These are phyloP conservation scores for Ammospiza nelsoni DNA, from an alignment of 2,113 vertebrate genomes.

Conservation along the genomic window DNA sequence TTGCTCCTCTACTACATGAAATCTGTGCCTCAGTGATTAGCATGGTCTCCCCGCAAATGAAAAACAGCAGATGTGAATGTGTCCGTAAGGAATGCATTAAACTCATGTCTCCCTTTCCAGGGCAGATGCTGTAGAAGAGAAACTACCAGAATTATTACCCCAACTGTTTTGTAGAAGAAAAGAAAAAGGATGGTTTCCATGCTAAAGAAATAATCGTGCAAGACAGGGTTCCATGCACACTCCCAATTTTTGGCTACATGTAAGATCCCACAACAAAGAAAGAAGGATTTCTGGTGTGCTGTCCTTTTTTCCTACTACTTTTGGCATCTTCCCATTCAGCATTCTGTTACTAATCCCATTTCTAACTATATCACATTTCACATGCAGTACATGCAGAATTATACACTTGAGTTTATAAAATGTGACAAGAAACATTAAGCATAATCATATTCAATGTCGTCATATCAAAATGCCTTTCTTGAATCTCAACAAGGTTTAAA, in stretches of 20 bases:
- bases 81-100: neutral
- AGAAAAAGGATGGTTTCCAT: neutral
- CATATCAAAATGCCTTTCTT: neutral
- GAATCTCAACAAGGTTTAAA: neutral
- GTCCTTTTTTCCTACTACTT: neutral
- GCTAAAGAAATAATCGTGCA: neutral
- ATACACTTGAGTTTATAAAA: neutral
- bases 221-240: neutral
- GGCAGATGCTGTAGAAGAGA: neutral
- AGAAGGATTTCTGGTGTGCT: neutral
- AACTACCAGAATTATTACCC: neutral
- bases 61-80: neutral
- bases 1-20: neutral
- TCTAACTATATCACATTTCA: neutral
- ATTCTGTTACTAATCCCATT: neutral
- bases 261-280: neutral
- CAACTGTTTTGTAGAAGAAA: neutral
- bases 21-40: neutral
- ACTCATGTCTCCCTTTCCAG: neutral
- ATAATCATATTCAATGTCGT: fast-evolving
- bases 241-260: neutral
- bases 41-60: neutral
- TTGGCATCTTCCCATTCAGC: neutral
- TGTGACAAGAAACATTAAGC: neutral
- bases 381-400: neutral